A percentile compares a stretch with the other conserved stretches of the same genome.
Evolutionary conservation across 2,113 vertebrate species (phyloP).

Genomic region (Mandrillus leucophaeus): DNA sequence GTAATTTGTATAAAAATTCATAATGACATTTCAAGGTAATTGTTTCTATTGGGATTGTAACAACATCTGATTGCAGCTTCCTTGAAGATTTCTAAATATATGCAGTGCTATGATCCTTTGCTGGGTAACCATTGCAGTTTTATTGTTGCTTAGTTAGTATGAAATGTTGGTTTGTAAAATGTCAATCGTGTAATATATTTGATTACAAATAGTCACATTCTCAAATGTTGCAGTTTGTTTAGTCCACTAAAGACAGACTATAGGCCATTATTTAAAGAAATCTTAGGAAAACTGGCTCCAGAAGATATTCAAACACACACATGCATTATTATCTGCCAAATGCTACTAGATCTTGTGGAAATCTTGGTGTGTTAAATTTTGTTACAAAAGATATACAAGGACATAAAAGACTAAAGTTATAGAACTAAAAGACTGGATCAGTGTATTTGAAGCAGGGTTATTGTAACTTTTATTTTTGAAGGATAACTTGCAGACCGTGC

Average conservation of each 20-base stretch:
- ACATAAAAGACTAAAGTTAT: slow-evolving; percentile 31
- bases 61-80: slow-evolving; percentile 54
- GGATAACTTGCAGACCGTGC: neutral
- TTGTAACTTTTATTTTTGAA: slow-evolving; percentile 56
- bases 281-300: slow-evolving; percentile 35
- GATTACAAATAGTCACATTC: slow-evolving; percentile 59
- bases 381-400: neutral
- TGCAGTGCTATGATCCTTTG: slow-evolving; percentile 14
- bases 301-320: slow-evolving; percentile 31
- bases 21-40: slow-evolving; percentile 64
- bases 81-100: slow-evolving; percentile 70
- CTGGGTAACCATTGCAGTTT: slow-evolving; percentile 64
- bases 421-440: slow-evolving; percentile 1
- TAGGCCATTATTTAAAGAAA: slow-evolving; percentile 33
- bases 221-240: slow-evolving; percentile 56
- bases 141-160: slow-evolving; percentile 68
- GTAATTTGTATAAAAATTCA: slow-evolving; percentile 7
- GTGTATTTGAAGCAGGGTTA: neutral
- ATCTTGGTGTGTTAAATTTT: slow-evolving; percentile 30
- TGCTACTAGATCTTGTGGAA: neutral
- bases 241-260: neutral
- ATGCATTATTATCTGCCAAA: slow-evolving; percentile 56
- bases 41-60: slow-evolving; percentile 62
- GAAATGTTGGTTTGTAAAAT: slow-evolving; percentile 67
- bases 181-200: slow-evolving; percentile 52